phyloP scores from a whole-genome alignment of 1,140 invertebrate species.

The Zophobas atratus region DNA sequence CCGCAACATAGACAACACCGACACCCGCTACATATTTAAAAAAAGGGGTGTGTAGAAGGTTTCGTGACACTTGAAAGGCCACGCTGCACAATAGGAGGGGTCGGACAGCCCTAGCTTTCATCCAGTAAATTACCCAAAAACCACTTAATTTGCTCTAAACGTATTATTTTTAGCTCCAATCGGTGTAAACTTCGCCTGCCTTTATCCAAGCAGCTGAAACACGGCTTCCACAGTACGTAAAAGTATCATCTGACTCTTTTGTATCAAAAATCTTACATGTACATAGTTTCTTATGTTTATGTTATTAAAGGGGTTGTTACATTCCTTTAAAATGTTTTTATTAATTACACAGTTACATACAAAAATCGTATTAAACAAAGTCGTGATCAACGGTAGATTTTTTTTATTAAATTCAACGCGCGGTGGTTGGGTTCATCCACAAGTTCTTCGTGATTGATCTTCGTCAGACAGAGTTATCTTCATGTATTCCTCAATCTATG shows the following conservation, averaged over 20 bases:
- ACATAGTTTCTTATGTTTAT: conserved; percentile 1
- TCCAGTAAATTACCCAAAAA: conserved; percentile 74
- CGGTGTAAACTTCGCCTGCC: conserved; percentile 55
- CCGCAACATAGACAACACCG: conserved; percentile 3
- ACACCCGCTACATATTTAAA: conserved; percentile 27
- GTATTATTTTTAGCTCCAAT: conserved; percentile 51
- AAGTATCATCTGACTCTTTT: too few species aligned
- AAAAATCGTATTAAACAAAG: neutral
- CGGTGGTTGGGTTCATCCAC: conserved; percentile 45
- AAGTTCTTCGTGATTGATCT: conserved; percentile 21
- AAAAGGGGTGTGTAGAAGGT: conserved; percentile 57
- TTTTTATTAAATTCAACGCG: conserved; percentile 12
- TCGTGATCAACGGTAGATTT: neutral
- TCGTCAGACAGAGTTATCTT: conserved; percentile 40
- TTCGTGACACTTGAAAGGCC: conserved; percentile 75
- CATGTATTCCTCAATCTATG: conserved; percentile 49
- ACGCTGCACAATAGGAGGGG: conserved; percentile 81
- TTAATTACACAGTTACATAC: too few species aligned
- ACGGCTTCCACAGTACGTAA: conserved; percentile 53
- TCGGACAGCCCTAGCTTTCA: conserved; percentile 80
- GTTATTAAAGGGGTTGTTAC: neutral
- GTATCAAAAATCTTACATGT: conserved; percentile 6
- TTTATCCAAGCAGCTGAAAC: conserved; percentile 55
- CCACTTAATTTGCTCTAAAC: neutral
- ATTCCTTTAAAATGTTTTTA: too few species aligned